Percentiles rank a stretch among this genome's conserved stretches.
Conservation (phyloP, 1,140 invertebrate genomes). For the Neodiprion virginianus region DNA sequence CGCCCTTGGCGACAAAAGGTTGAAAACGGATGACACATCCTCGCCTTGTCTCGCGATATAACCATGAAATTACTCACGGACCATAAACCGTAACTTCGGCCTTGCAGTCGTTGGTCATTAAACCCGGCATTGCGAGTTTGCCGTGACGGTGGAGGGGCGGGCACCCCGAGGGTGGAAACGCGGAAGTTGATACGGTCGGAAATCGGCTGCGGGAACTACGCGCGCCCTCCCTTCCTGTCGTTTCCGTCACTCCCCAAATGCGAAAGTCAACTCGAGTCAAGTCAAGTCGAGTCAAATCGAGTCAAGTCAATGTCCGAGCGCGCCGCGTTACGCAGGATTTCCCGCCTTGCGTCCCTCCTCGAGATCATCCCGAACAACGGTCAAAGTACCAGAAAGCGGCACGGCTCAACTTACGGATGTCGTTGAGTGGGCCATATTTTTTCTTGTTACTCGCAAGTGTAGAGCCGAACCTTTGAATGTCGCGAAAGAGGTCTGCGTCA, state of each 20-base stretch:
- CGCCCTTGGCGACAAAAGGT: background rate
- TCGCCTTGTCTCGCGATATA: background rate
- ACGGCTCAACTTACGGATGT: no score
- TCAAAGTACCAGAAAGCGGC: background rate
- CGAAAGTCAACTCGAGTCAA: no score
- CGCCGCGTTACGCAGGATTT: no score
- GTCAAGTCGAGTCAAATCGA: no score
- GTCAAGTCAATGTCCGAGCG: no score
- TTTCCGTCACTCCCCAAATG: no score
- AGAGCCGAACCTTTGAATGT: no score
- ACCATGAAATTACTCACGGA: background rate
- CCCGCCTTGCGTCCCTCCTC: no score
- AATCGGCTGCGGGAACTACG: slow-evolving; percentile 15
- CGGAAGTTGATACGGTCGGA: background rate
- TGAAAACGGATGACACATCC: slow-evolving; percentile 2
- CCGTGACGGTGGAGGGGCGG: no score
- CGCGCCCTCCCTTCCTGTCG: no score
- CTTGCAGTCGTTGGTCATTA: background rate
- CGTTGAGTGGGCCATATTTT: no score
- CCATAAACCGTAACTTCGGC: background rate
- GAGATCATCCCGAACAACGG: background rate
- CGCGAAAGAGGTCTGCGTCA: background rate
- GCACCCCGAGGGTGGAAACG: background rate
- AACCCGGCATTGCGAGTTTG: background rate
- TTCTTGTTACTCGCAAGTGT: no score